Evolutionary conservation across 2,888 invertebrate species (phyloP).

Genomic region (Heliconius erato): DNA sequence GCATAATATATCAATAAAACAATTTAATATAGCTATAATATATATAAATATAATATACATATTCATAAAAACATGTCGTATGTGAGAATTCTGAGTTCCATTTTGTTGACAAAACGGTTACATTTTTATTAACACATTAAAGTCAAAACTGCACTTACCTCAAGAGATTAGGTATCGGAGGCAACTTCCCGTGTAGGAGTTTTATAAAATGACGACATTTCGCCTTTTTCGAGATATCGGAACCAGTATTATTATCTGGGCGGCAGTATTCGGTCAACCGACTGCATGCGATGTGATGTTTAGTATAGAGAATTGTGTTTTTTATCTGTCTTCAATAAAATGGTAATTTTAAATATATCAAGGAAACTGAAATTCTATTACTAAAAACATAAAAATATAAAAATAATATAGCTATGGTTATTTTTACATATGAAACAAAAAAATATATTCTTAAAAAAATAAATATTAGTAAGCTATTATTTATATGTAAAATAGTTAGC

Average conservation of each 20-base stretch:
- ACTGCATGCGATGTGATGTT: slow-evolving; percentile 58
- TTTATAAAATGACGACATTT: slow-evolving; percentile 68
- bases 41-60: background rate
- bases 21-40: background rate
- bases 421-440: background rate
- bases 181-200: slow-evolving; percentile 78
- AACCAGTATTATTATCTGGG: slow-evolving; percentile 81
- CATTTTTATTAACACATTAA: slow-evolving; percentile 85
- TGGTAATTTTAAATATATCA: background rate
- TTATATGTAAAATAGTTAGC: background rate
- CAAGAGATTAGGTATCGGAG: slow-evolving; percentile 77
- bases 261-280: slow-evolving; percentile 63
- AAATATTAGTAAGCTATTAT: background rate
- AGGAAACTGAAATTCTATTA: background rate
- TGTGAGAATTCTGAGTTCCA: slow-evolving; percentile 62
- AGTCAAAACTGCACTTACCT: slow-evolving; percentile 84
- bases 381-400: no score
- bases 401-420: background rate
- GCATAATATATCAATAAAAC: background rate
- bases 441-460: no score
- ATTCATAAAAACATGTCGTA: background rate
- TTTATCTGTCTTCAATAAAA: background rate
- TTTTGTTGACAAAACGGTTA: slow-evolving; percentile 82
- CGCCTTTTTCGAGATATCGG: slow-evolving; percentile 75
- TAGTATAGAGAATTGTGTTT: slow-evolving; percentile 59